Base-by-base conservation (phyloP, 1,140 invertebrate genomes). In the Drosophila pandora region DNA sequence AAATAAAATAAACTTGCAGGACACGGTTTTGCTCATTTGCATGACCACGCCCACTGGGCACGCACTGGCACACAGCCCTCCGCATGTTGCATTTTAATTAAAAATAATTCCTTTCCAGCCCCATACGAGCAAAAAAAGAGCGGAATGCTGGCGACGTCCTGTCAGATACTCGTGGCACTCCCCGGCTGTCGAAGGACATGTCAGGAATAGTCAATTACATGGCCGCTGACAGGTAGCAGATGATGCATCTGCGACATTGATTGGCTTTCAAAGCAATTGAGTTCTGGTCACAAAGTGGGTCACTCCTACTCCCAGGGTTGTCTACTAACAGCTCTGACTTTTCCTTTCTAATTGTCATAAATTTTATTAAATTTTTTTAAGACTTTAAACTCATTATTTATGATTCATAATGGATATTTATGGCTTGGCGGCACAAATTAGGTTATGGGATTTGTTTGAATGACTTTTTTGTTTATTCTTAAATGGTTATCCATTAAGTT, bases 1-100 rank as follows among this genome's bases (percentile, higher is more conserved):
- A 43, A 43, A 43, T n/a, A 12, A 37, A 39, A 70, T 30, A 56
- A 69, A 69, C 67, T 71, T 34, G 64, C 52, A 74, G 54, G 61
- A 52, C 58, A 39, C 10, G 23, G 32, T 49, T 17, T 28, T 47
- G 62, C 49, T 87, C 74, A 87, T 85, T 85, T 87, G 64, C 81
- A 87, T 82, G 72, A 57, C 58, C 59, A 74, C 52, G 60, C 59
- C 70, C 70, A 12, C n/a, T 21, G 56, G 23, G 30, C 56, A 59
- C 65, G 34, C 37, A 13, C 39, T n/a, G n/a, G n/a, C n/a, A n/a
- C 49, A 22, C 21, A 22, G 10, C 45, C 32, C 63, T 32, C 59
- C 50, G 71, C 83, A 83, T 76, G 71, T 79, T 89, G 83, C 67
- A 73, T 77, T 82, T 88, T 89, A 89, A 88, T 83, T 88, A 77